A percentile compares a stretch with the other conserved stretches of the same genome.
These are phyloP conservation scores for Tyrophagus putrescentiae DNA, from an alignment of 1,140 invertebrate genomes.

Conservation along the genomic window DNA sequence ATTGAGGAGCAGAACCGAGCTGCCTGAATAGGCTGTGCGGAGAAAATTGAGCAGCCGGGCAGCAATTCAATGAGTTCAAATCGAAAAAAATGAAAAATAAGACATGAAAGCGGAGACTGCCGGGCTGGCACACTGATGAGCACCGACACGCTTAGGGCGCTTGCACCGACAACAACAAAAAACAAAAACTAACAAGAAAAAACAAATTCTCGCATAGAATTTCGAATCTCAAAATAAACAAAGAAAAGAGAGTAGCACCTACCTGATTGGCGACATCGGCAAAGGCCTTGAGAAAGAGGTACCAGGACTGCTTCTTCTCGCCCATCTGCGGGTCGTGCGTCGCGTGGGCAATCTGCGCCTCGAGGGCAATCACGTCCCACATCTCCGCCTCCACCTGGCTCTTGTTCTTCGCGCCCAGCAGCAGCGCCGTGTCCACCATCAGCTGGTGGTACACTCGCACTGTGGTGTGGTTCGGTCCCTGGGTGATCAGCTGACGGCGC, in stretches of 20 bases:
- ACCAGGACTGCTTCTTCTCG: constrained; percentile 20
- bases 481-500: constrained; percentile 57
- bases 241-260: not conserved
- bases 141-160: too few species aligned
- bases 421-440: constrained; percentile 56
- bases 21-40: too few species aligned
- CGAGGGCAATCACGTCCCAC: constrained; percentile 51
- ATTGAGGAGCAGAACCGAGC: too few species aligned
- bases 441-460: constrained; percentile 38
- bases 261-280: constrained; percentile 20
- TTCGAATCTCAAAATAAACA: not conserved
- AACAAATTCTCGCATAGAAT: not conserved
- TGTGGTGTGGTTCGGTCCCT: constrained; percentile 41
- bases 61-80: too few species aligned
- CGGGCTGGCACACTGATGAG: too few species aligned
- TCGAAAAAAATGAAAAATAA: too few species aligned
- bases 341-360: constrained; percentile 55
- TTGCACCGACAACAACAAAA: too few species aligned
- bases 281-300: constrained; percentile 14
- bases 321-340: constrained; percentile 13
- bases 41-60: too few species aligned
- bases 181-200: not conserved
- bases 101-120: too few species aligned
- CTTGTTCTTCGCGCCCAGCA: constrained; percentile 48
- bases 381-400: constrained; percentile 40